Conservation (phyloP, 2,888 invertebrate species). For the Hirtodrosophila trivittata region DNA sequence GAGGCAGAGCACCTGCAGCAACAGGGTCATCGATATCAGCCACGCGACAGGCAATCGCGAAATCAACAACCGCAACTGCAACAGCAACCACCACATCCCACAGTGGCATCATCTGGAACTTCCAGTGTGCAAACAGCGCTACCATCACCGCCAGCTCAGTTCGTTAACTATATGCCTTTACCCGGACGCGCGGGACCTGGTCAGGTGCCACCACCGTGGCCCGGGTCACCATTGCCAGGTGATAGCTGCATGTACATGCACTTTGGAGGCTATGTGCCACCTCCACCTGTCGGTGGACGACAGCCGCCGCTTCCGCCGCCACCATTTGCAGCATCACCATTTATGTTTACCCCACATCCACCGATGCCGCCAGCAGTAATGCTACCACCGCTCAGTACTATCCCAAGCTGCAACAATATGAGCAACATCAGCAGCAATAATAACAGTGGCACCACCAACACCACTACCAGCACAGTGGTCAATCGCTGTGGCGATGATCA, state of each 20-base stretch:
- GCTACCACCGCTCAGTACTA: constrained; percentile 2
- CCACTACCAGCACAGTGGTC: background rate
- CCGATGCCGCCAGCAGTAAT: constrained; percentile 13
- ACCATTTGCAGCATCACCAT: constrained; percentile 22
- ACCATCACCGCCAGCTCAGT: constrained; percentile 12
- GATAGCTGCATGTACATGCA: constrained; percentile 67
- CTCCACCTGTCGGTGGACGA: constrained; percentile 11
- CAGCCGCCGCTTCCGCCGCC: constrained; percentile 15
- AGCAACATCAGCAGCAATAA: constrained; percentile 6
- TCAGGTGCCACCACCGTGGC: constrained; percentile 40
- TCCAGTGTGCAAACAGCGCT: background rate
- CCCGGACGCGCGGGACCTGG: constrained; percentile 3
- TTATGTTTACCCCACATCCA: constrained; percentile 27
- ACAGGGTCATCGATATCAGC: constrained; percentile 8
- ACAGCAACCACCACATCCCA: background rate
- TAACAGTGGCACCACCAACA: constrained; percentile 5
- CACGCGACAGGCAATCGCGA: constrained; percentile 2
- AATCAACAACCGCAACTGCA: background rate
- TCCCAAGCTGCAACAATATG: background rate
- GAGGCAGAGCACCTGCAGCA: constrained; percentile 6
- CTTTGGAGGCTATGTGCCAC: constrained; percentile 36
- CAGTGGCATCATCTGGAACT: background rate
- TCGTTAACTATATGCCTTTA: constrained; percentile 48
- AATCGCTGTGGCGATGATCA: constrained; percentile 1
- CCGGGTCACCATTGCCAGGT: constrained; percentile 44